Percentiles rank a stretch among this genome's conserved stretches.
Evolutionary conservation across 2,888 invertebrate genomes (phyloP).

Genomic region (Drosophila pseudotakahashii): DNA sequence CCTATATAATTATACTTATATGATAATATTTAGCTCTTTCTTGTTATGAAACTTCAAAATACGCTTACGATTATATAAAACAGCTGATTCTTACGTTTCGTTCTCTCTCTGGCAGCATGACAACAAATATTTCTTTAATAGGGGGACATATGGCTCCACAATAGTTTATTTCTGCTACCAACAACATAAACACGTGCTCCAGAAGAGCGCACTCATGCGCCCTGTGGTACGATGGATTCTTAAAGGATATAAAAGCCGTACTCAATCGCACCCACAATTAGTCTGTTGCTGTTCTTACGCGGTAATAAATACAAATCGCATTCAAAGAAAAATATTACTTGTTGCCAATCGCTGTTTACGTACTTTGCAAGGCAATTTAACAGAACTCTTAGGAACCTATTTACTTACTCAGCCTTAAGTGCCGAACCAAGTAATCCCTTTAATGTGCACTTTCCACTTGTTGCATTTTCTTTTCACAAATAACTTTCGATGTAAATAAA

Average conservation of each 20-base stretch:
- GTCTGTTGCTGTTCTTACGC: slow-evolving; percentile 21
- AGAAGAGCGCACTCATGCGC: slow-evolving; percentile 29
- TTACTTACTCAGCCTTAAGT: not conserved
- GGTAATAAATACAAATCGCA: slow-evolving; percentile 11
- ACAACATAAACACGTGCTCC: slow-evolving; percentile 32
- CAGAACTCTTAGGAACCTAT: not conserved
- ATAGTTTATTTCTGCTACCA: slow-evolving; percentile 1
- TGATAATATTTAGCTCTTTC: not conserved
- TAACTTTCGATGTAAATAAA: not conserved
- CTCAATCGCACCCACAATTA: slow-evolving; percentile 8
- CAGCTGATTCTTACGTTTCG: slow-evolving; percentile 2
- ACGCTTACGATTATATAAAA: slow-evolving; percentile 7
- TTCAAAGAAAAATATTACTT: not conserved
- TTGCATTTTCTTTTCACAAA: slow-evolving; percentile 1
- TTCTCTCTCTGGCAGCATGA: slow-evolving; percentile 4
- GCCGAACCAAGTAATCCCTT: not conserved
- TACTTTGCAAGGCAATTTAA: not conserved
- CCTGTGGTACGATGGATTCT: not conserved
- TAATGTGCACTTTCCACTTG: slow-evolving; percentile 10
- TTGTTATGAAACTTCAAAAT: not conserved
- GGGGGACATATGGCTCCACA: slow-evolving; percentile 15
- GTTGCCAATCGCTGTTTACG: not conserved
- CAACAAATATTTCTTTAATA: slow-evolving; percentile 14
- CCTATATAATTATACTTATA: not conserved
- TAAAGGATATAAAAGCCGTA: slow-evolving; percentile 16